A percentile compares a stretch with the other conserved stretches of the same genome.
phyloP scores from a whole-genome alignment of 2,888 invertebrate species.

The Drosophila prostipennis region DNA sequence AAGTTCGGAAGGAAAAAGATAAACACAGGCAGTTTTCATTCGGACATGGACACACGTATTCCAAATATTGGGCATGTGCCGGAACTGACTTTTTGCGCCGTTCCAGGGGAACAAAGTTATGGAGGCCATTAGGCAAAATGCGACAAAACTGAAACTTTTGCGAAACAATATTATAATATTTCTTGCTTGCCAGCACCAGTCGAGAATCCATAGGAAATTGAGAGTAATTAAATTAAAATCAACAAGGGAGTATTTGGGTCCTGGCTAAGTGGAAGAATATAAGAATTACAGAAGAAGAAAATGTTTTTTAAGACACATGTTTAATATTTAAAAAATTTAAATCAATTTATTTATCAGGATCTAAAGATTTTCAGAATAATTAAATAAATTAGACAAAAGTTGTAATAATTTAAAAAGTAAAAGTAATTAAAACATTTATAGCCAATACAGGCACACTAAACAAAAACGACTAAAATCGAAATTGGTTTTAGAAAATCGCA shows the following conservation, averaged over 20 bases:
- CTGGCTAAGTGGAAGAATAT: constrained; percentile 8
- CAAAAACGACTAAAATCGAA: too few relatives aligned
- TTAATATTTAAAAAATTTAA: too few relatives aligned
- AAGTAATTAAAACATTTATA: too few relatives aligned
- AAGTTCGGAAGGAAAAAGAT: constrained; percentile 32
- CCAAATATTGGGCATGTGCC: constrained; percentile 49
- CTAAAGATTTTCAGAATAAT: too few relatives aligned
- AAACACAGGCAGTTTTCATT: constrained; percentile 33
- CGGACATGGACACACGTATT: constrained; percentile 43
- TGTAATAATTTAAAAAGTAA: too few relatives aligned
- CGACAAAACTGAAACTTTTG: constrained; percentile 57
- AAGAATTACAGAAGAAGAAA: neutral
- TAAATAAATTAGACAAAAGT: too few relatives aligned
- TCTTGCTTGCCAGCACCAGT: constrained; percentile 14
- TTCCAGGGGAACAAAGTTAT: constrained; percentile 33
- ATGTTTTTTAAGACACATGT: neutral
- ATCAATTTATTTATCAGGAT: too few relatives aligned
- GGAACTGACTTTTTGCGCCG: constrained; percentile 11
- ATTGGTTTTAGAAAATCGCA: too few relatives aligned
- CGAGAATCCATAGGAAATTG: constrained; percentile 62
- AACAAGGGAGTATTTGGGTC: constrained; percentile 68
- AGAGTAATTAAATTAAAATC: constrained; percentile 78
- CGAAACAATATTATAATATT: constrained; percentile 65
- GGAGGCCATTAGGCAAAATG: constrained; percentile 48
- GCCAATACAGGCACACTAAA: too few relatives aligned